phyloP scores from a whole-genome alignment of 2,113 vertebrate genomes.

The Tupaia tana region DNA sequence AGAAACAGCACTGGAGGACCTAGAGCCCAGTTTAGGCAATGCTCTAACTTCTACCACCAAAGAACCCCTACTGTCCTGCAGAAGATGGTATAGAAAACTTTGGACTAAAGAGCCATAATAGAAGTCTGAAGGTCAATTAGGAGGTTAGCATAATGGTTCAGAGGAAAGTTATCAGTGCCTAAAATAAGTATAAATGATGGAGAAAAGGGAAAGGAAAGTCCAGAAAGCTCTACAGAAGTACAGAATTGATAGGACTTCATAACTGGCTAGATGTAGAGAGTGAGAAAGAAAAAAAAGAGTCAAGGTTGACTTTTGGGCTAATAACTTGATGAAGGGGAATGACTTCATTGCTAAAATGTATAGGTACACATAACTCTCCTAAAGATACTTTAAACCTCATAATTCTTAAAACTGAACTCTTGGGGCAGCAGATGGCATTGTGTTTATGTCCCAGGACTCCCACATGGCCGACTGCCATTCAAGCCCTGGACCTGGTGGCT shows the following conservation, averaged over 20 bases:
- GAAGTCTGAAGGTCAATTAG: not conserved
- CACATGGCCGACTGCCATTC: no score
- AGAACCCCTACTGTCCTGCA: not conserved
- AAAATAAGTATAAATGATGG: not conserved
- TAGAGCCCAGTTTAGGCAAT: not conserved
- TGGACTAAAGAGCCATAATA: not conserved
- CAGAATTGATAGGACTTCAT: not conserved
- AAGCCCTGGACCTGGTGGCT: no score
- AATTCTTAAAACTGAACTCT: not conserved
- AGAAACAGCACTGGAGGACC: not conserved
- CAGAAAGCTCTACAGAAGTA: not conserved
- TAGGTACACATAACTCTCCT: not conserved
- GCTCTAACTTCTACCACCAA: not conserved
- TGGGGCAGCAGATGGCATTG: no score
- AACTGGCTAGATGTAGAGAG: not conserved
- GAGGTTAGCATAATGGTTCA: not conserved
- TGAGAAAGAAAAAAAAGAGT: not conserved
- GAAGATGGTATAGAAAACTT: not conserved
- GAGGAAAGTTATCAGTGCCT: not conserved
- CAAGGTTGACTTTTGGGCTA: not conserved
- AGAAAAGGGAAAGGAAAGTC: not conserved
- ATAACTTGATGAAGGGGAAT: not conserved
- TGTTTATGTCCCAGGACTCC: no score
- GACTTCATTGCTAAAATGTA: not conserved
- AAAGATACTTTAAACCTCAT: not conserved